Evolutionary conservation across 2,888 invertebrate genomes (phyloP), one percentile per base, ranked within the genome.

Genomic region (Merodon equestris): DNA sequence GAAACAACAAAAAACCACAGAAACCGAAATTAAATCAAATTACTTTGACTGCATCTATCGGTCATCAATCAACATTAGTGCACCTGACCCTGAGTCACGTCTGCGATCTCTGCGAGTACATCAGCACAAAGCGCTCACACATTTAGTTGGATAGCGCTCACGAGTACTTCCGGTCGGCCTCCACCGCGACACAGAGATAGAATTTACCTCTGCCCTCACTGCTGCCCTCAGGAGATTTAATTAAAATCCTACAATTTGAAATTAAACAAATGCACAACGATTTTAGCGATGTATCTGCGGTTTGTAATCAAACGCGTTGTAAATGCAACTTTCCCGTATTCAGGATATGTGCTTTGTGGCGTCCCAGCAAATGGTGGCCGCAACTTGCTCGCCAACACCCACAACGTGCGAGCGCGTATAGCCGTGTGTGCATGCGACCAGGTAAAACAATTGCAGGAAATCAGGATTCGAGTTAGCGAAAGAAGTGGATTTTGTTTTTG

Each of bases 191-290:
- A n/a, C n/a, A n/a, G n/a, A n/a, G 27, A 27, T 27, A 27, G 27
- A 2, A 27, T 4, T 27, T 27, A 2, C 27, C 27, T 27, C 3
- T 27, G 27, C 7, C 3, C 27, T 27, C 27, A 27, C 27, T 27
- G 27, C 7, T 27, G 3, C 40, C 40, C 1, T 57, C 53, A 51
- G 58, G 67, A 68, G 57, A 73, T 77, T 77, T 73, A 77, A 77
- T 77, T 77, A 77, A 77, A 77, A 63, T 47, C 48, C 63, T 17
- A 27, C 67, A 77, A 77, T 77, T 73, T 77, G 48, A 63, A 67
- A 73, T 77, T 73, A 47, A 73, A 73, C 73, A 77, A 77, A 68
- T 67, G 72, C 51, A 47, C 27, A 77, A 38, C 42, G 51, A 63
- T 51, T 76, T 50, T 48, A 17, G 36, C 18, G 9, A 14, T 27